These are phyloP conservation scores for Aleiodes alternator DNA, from an alignment of 2,888 invertebrate genomes.

Conservation along the genomic window DNA sequence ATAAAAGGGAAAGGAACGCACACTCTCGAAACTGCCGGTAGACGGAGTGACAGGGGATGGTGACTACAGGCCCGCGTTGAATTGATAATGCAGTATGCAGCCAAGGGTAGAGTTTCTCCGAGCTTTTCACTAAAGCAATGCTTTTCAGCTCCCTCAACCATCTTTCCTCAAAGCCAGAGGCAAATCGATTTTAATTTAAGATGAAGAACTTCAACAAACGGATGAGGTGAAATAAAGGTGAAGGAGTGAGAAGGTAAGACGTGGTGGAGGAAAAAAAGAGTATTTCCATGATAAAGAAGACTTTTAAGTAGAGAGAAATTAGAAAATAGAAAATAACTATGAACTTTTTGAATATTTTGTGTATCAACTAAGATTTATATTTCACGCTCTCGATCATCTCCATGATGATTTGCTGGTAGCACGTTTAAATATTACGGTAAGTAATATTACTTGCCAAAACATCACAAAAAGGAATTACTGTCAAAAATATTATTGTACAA, in stretches of 20 bases:
- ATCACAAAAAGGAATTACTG: too few species aligned
- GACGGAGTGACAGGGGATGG: background rate
- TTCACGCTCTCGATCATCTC: too few species aligned
- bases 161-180: conserved; percentile 22
- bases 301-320: background rate
- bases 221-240: background rate
- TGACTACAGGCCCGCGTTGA: conserved; percentile 7
- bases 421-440: too few species aligned
- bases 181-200: conserved; percentile 44
- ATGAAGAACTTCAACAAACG: conserved; percentile 34
- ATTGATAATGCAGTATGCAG: conserved; percentile 43
- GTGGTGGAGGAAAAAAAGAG: background rate
- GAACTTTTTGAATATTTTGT: background rate
- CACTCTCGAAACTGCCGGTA: conserved; percentile 31
- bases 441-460: too few species aligned
- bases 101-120: conserved; percentile 16
- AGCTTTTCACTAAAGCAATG: background rate
- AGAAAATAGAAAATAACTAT: background rate
- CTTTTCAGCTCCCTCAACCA: conserved; percentile 3
- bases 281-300: background rate
- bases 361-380: background rate
- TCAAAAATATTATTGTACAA: too few species aligned
- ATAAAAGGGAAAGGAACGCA: too few species aligned
- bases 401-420: too few species aligned
- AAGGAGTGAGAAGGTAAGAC: background rate